These are phyloP conservation scores for Rhaphigaster nebulosa DNA, from an alignment of 2,888 invertebrate genomes.

Conservation along the genomic window DNA sequence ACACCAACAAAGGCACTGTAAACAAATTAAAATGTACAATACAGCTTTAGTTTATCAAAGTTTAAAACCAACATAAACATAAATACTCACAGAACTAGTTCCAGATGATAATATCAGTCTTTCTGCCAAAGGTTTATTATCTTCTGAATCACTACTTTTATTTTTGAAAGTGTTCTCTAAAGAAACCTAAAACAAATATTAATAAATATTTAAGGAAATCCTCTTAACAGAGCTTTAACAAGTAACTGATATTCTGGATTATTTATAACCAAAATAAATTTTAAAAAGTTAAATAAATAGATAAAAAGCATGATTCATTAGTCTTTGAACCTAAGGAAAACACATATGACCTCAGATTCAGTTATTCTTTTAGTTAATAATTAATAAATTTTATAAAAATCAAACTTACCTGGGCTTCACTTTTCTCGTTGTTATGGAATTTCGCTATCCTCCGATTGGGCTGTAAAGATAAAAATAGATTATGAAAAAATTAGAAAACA, in stretches of 20 bases:
- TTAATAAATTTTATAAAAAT: background rate
- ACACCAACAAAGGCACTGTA: background rate
- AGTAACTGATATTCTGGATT: background rate
- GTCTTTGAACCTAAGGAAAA: background rate
- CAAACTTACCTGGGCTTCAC: background rate
- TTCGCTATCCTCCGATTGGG: background rate
- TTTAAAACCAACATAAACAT: background rate
- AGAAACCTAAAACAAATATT: background rate
- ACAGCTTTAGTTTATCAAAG: background rate
- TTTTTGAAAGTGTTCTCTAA: background rate
- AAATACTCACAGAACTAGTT: background rate
- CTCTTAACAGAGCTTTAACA: background rate
- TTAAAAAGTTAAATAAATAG: background rate
- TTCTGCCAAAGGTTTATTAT: background rate
- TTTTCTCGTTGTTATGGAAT: background rate
- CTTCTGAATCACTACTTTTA: conserved; percentile 22
- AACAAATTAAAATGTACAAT: background rate
- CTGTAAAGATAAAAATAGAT: background rate
- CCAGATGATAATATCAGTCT: background rate
- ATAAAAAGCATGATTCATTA: too few relatives aligned
- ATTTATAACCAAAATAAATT: background rate
- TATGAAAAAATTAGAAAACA: background rate
- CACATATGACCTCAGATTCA: background rate
- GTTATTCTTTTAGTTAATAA: background rate
- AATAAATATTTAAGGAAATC: background rate